Evolutionary conservation across 2,888 invertebrate genomes (phyloP).

Genomic region (Stenchaetothrips biformis): DNA sequence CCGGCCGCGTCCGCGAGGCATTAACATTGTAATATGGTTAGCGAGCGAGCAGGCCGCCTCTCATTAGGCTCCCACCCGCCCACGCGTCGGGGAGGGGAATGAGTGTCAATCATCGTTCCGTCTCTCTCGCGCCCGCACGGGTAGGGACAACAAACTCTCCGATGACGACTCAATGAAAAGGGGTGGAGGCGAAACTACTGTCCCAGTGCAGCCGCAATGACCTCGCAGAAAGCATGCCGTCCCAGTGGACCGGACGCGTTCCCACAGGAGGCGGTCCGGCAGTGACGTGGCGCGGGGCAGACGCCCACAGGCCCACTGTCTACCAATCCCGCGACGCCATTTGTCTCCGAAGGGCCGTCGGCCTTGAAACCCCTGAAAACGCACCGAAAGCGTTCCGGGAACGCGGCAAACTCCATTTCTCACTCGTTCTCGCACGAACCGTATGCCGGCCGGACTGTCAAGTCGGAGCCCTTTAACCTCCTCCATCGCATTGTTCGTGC

Average conservation of each 20-base stretch:
- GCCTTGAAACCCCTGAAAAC: background rate
- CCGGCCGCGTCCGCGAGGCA: background rate
- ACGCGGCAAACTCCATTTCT: background rate
- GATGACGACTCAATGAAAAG: no score
- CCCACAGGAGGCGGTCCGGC: no score
- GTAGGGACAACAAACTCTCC: no score
- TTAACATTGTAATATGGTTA: slow-evolving; percentile 25
- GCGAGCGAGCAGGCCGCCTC: background rate
- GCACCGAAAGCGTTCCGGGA: background rate
- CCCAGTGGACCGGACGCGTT: no score
- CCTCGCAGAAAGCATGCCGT: no score
- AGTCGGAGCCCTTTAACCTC: background rate
- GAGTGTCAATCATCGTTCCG: no score
- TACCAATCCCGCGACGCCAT: background rate
- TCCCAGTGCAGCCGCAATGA: no score
- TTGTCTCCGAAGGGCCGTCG: background rate
- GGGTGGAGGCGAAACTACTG: no score
- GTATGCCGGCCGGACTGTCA: background rate
- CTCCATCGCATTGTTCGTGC: background rate
- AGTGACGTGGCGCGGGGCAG: background rate
- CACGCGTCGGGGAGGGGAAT: background rate
- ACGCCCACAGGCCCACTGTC: background rate
- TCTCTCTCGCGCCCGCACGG: no score
- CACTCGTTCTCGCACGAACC: background rate
- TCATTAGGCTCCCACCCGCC: background rate